A percentile compares a stretch with the other conserved stretches of the same genome.
These are phyloP conservation scores for Antitype chi DNA, from an alignment of 2,888 invertebrate genomes.

Conservation along the genomic window DNA sequence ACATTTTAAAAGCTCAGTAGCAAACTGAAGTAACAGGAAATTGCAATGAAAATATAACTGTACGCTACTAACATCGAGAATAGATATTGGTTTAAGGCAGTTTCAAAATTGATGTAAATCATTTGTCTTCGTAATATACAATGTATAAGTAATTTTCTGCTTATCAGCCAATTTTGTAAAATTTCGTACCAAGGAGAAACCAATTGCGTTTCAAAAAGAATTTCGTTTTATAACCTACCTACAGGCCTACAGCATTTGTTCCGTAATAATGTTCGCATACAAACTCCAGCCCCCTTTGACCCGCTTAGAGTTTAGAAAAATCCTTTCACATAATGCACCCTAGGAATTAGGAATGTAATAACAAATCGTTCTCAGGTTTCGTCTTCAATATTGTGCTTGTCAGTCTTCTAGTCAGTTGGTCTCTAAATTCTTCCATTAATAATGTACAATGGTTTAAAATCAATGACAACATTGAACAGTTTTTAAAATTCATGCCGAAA, in stretches of 20 bases:
- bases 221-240: background rate
- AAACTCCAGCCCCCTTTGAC: slow-evolving; percentile 13
- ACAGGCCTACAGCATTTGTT: no score
- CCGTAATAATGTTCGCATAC: slow-evolving; percentile 1
- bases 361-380: background rate
- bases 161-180: background rate
- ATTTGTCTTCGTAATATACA: background rate
- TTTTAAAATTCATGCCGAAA: slow-evolving; percentile 8
- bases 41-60: background rate
- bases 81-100: background rate
- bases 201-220: background rate
- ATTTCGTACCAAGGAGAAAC: background rate
- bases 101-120: background rate
- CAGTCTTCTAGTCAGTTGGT: background rate
- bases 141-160: background rate
- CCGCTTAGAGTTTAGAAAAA: slow-evolving; percentile 18
- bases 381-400: background rate
- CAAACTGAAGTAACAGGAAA: background rate
- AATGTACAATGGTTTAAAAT: slow-evolving; percentile 5
- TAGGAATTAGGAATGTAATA: slow-evolving; percentile 22
- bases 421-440: background rate
- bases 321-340: background rate
- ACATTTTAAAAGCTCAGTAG: slow-evolving; percentile 24
- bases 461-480: slow-evolving; percentile 8
- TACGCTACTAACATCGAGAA: no score